A percentile compares a stretch with the other conserved stretches of the same genome.
These are phyloP conservation scores for Balearica regulorum DNA, from an alignment of 2,797 vertebrate genomes.

Conservation along the genomic window DNA sequence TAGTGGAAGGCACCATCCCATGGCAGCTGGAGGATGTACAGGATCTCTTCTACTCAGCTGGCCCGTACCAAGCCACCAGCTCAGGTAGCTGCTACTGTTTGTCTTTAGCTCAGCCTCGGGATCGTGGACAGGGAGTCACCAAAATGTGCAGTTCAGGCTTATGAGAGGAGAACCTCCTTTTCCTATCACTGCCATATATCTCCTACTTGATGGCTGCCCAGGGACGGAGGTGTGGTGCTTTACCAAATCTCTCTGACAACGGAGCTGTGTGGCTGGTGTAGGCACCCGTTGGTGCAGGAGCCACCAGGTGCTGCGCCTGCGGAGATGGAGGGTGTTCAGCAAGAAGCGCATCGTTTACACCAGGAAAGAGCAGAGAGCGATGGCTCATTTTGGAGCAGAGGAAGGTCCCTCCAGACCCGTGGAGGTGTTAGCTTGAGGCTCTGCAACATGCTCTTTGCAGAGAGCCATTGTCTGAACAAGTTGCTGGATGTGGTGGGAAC, in stretches of 20 bases:
- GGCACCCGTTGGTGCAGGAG: rapidly evolving
- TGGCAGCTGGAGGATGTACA: rapidly evolving
- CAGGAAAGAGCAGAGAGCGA: neutral
- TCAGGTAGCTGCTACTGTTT: neutral
- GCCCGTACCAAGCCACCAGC: neutral
- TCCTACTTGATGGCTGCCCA: neutral
- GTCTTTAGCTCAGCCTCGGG: neutral
- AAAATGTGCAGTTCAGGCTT: neutral
- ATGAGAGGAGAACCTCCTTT: rapidly evolving
- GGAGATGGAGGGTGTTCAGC: neutral
- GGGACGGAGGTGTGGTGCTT: neutral
- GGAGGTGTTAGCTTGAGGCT: neutral
- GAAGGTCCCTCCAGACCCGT: neutral
- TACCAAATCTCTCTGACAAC: neutral
- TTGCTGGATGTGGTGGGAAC: neutral
- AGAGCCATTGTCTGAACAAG: rapidly evolving
- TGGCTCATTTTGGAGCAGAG: neutral
- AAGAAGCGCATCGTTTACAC: neutral
- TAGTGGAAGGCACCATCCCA: neutral
- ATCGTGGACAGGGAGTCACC: rapidly evolving
- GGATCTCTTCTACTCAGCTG: neutral
- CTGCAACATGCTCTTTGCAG: rapidly evolving
- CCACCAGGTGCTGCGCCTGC: neutral
- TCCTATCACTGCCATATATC: rapidly evolving
- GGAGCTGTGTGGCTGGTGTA: rapidly evolving